A percentile compares a stretch with the other conserved stretches of the same genome.
These are phyloP conservation scores for Mugil cephalus DNA, from an alignment of 2,113 vertebrate species.

Conservation along the genomic window DNA sequence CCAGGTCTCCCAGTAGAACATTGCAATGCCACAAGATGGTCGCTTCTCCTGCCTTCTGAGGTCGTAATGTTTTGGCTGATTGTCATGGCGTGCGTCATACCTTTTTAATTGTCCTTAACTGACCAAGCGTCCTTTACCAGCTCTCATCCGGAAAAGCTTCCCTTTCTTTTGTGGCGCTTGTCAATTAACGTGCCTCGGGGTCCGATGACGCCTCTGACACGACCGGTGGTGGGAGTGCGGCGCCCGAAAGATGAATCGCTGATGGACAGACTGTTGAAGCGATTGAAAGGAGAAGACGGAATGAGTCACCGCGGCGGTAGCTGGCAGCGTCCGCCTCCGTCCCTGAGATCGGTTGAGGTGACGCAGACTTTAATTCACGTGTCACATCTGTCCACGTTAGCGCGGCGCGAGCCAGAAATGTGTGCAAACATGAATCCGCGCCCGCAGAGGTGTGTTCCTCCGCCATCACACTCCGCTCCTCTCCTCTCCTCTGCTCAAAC, in stretches of 20 bases:
- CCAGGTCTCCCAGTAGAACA: no score
- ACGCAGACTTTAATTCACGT: slow-evolving; percentile 44
- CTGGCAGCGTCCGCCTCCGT: slow-evolving; percentile 39
- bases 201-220: slow-evolving; percentile 36
- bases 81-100: no score
- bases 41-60: no score
- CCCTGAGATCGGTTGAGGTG: not conserved
- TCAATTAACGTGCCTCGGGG: slow-evolving; percentile 25
- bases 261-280: slow-evolving; percentile 51
- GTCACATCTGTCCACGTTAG: slow-evolving; percentile 43
- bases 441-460: slow-evolving; percentile 19
- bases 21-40: no score
- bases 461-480: slow-evolving; percentile 34
- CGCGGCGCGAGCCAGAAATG: slow-evolving; percentile 9
- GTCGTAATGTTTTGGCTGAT: no score
- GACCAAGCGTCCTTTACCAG: slow-evolving; percentile 2
- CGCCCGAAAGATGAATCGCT: slow-evolving; percentile 39
- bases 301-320: slow-evolving; percentile 29
- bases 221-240: not conserved
- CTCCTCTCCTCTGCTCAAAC: slow-evolving; percentile 30
- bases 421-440: slow-evolving; percentile 4
- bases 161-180: slow-evolving; percentile 14
- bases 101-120: slow-evolving; percentile 7
- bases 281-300: slow-evolving; percentile 50
- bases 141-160: not conserved